Evolutionary conservation across 2,888 invertebrate species (phyloP), one percentile per base, ranked within the genome.

Genomic region (Eupithecia pulchellata): DNA sequence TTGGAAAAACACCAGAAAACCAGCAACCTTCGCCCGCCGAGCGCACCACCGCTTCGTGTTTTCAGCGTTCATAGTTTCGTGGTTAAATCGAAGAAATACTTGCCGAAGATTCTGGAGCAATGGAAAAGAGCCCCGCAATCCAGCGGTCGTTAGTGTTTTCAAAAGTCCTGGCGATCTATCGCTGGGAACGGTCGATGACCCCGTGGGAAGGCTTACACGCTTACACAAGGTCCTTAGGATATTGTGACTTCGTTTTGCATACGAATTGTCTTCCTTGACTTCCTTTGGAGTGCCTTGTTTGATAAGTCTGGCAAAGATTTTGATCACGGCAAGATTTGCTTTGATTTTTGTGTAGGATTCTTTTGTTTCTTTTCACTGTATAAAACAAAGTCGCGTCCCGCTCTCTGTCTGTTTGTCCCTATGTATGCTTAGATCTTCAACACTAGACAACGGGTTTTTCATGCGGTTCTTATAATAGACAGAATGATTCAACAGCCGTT

Each of bases 111-210:
- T 52, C 11, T 47, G 8, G n/a, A 13, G 52, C 80, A 87, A 27
- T 90, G 90, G 86, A 77, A 36, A 84, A 79, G 30, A 74, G 29
- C 77, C 27, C 27, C 67, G 75, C 84, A 84, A 89, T 87, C 84
- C 80, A 78, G 82, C 82, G 85, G 83, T 89, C 88, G 91, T 91
- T 90, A 90, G 87, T 84, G 86, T 89, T 90, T 89, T 90, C 86
- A 87, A 90, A 89, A 89, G 89, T 91, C 86, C 86, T 86, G 83
- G 82, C 84, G 84, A 85, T 83, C 84, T 82, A 60, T 58, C 63
- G 58, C 84, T 60, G 58, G 20, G 30, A 30, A 27, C 72, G 82
- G 79, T 87, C 90, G 83, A 78, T 80, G 87, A 83, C 79, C 89
- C 80, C 91, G 90, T 91, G 91, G 87, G 91, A 91, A 89, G 78